Conservation (phyloP, 2,888 invertebrate genomes). For the Euclidia mi region DNA sequence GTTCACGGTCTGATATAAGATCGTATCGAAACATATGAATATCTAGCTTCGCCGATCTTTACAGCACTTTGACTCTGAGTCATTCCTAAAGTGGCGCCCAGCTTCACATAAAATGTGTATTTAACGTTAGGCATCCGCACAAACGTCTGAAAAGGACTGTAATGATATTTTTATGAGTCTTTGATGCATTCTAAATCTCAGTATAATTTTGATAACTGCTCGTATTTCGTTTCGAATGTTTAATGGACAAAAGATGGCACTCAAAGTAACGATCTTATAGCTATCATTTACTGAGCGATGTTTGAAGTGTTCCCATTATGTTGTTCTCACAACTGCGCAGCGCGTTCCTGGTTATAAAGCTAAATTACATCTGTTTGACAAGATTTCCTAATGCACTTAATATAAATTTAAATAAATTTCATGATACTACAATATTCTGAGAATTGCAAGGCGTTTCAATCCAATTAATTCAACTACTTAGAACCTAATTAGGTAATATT, state of each 20-base stretch:
- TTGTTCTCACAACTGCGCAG: no score
- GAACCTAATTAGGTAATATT: no score
- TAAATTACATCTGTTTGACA: not conserved
- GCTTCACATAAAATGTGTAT: constrained; percentile 38
- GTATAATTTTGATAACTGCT: constrained; percentile 43
- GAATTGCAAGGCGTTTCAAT: no score
- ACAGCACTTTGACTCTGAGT: constrained; percentile 30
- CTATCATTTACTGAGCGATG: not conserved
- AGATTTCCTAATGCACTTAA: no score
- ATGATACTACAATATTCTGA: no score
- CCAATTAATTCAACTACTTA: no score
- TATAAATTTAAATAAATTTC: no score
- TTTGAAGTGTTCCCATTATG: not conserved
- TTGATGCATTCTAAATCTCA: constrained; percentile 48
- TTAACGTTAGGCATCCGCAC: constrained; percentile 36
- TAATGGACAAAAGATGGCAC: constrained; percentile 36
- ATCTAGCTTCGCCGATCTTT: constrained; percentile 13
- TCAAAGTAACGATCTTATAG: constrained; percentile 20
- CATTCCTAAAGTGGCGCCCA: constrained; percentile 43
- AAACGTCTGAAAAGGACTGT: constrained; percentile 40
- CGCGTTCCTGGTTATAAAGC: not conserved
- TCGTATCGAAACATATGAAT: constrained; percentile 1
- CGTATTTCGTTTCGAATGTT: constrained; percentile 26
- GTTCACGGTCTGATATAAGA: constrained; percentile 8
- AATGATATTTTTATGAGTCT: constrained; percentile 51